These are phyloP conservation scores for Crocidura indochinensis DNA, from an alignment of 2,797 vertebrate species.

Conservation along the genomic window DNA sequence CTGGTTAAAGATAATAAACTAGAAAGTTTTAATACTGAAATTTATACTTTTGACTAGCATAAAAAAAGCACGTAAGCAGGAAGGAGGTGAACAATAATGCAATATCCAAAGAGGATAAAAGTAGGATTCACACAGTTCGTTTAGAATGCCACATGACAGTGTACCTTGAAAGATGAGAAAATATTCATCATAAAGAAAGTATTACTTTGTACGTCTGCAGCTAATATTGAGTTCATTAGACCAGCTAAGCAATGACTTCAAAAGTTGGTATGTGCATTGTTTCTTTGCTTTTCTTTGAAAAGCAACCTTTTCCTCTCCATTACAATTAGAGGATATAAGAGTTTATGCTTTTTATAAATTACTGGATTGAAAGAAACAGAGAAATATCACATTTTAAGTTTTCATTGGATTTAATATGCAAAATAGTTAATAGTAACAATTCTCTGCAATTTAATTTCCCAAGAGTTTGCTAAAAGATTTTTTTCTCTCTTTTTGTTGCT, in stretches of 20 bases:
- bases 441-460: neutral
- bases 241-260: slow-evolving; percentile 16
- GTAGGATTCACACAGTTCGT: slow-evolving; percentile 23
- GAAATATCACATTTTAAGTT: too few relatives aligned
- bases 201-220: neutral
- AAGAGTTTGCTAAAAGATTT: slow-evolving; percentile 40
- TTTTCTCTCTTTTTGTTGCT: too few relatives aligned
- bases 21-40: slow-evolving; percentile 34
- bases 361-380: slow-evolving; percentile 24
- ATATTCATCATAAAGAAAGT: neutral
- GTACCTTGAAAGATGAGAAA: slow-evolving; percentile 9
- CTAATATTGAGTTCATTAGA: slow-evolving; percentile 18
- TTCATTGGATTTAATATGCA: too few relatives aligned
- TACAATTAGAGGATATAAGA: neutral
- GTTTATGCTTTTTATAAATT: slow-evolving; percentile 5
- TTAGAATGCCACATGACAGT: neutral
- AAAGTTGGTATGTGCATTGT: neutral
- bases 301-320: neutral
- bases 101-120: slow-evolving; percentile 22
- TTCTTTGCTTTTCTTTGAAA: slow-evolving; percentile 45
- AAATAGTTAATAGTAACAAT: neutral
- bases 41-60: slow-evolving; percentile 16
- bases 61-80: neutral
- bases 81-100: slow-evolving; percentile 7
- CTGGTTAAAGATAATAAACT: slow-evolving; percentile 25